Conservation (phyloP, 2,113 vertebrate species). For the Cichladusa arquata region DNA sequence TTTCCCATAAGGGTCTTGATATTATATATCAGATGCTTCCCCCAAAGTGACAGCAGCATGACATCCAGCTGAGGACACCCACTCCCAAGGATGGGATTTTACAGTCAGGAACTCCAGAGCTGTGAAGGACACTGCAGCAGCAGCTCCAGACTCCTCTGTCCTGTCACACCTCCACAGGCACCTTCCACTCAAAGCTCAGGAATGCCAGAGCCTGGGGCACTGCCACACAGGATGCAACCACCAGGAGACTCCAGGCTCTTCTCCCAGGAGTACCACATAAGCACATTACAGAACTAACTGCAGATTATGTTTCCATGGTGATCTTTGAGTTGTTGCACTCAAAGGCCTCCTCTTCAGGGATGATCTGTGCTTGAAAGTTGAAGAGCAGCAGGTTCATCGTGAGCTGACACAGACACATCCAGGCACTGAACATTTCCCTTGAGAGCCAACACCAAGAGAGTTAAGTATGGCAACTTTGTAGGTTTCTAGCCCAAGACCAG, state of each 20-base stretch:
- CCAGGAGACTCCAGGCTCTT: not conserved
- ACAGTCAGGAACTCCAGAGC: not conserved
- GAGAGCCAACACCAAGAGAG: not conserved
- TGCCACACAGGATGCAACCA: not conserved
- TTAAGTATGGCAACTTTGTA: fast-evolving
- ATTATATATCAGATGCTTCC: fast-evolving
- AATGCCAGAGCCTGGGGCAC: fast-evolving
- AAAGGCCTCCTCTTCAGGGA: not conserved
- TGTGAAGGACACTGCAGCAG: not conserved
- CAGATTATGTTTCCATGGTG: not conserved
- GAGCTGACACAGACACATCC: not conserved
- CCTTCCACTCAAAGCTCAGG: not conserved
- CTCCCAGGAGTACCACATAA: not conserved
- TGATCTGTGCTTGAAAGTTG: not conserved
- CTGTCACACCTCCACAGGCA: not conserved
- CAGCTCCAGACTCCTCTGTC: not conserved
- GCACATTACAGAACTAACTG: not conserved
- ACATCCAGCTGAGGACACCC: not conserved
- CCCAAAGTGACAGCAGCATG: not conserved
- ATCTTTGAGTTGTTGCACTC: not conserved
- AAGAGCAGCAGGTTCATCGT: not conserved
- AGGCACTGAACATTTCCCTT: not conserved
- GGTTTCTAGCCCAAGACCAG: not conserved
- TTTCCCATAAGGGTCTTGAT: not conserved
- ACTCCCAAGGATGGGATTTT: fast-evolving